Conservation (phyloP, 2,797 vertebrate species). For the Rhabdomys pumilio region DNA sequence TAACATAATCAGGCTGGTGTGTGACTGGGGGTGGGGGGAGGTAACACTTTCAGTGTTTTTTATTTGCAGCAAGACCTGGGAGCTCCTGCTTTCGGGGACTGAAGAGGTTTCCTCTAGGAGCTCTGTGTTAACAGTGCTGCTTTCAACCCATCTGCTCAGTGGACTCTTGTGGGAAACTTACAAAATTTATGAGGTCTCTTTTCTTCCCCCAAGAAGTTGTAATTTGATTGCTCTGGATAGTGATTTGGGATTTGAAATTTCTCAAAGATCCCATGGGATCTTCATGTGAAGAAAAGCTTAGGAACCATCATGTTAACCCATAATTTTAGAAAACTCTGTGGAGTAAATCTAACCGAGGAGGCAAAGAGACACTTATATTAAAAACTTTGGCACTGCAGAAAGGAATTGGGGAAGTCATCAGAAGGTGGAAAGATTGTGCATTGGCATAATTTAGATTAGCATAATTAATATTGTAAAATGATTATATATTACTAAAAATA, state of each 20-base stretch:
- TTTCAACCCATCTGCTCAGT: not conserved
- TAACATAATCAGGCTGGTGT: slow-evolving; percentile 3
- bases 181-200: not conserved
- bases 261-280: not conserved
- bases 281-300: slow-evolving; percentile 42
- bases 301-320: not conserved
- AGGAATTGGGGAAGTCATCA: not conserved
- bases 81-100: not conserved
- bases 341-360: not conserved
- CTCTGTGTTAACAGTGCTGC: not conserved
- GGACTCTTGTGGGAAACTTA: not conserved
- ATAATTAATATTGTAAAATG: not conserved
- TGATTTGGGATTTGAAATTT: slow-evolving; percentile 15
- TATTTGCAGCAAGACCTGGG: not conserved
- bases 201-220: not conserved
- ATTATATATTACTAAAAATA: not conserved
- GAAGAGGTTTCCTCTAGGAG: slow-evolving; percentile 62
- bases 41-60: not conserved
- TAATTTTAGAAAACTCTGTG: not conserved
- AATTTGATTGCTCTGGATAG: slow-evolving; percentile 13
- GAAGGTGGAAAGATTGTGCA: not conserved
- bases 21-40: too few species aligned
- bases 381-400: not conserved
- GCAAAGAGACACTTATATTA: not conserved
- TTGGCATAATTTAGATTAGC: not conserved